These are phyloP conservation scores for Drosophila guanche DNA, from an alignment of 1,140 invertebrate species.

Conservation along the genomic window DNA sequence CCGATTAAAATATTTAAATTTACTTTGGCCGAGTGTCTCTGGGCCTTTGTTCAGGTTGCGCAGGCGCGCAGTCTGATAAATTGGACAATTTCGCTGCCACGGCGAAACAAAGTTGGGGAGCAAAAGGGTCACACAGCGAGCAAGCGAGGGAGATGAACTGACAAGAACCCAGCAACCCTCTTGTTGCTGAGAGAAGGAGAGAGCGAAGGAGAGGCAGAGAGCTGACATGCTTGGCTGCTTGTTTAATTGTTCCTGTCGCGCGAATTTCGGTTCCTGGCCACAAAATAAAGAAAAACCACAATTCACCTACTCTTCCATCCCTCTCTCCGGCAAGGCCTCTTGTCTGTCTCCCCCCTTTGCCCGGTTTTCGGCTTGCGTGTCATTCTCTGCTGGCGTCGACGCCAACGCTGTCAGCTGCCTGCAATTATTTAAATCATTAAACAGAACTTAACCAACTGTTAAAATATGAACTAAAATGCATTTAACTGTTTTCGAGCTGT, in stretches of 20 bases:
- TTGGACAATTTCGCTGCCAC: slow-evolving; percentile 67
- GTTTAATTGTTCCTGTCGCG: slow-evolving; percentile 80
- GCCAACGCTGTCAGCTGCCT: slow-evolving; percentile 27
- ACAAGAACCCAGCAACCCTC: no score
- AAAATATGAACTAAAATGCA: slow-evolving; percentile 82
- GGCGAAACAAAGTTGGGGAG: slow-evolving; percentile 15
- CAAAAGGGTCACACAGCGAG: neutral
- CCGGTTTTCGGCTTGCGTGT: slow-evolving; percentile 34
- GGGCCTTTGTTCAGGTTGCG: slow-evolving; percentile 33
- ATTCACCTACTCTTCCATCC: slow-evolving; percentile 20
- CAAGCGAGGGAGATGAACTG: slow-evolving; percentile 4
- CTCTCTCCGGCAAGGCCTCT: slow-evolving; percentile 1
- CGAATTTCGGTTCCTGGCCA: slow-evolving; percentile 65
- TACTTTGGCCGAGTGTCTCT: slow-evolving; percentile 22
- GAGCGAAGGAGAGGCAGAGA: neutral
- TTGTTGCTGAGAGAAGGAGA: neutral
- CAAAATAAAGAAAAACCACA: slow-evolving; percentile 28
- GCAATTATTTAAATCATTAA: slow-evolving; percentile 81
- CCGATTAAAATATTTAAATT: slow-evolving; percentile 81
- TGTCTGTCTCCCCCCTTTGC: no score
- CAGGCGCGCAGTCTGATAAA: slow-evolving; percentile 70
- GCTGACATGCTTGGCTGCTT: slow-evolving; percentile 66
- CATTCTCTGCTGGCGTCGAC: slow-evolving; percentile 20
- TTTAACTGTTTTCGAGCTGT: slow-evolving; percentile 78
- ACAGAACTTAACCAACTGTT: slow-evolving; percentile 81